Base-by-base conservation (phyloP, 2,888 invertebrate species). In the Agonopterix subpropinquella region DNA sequence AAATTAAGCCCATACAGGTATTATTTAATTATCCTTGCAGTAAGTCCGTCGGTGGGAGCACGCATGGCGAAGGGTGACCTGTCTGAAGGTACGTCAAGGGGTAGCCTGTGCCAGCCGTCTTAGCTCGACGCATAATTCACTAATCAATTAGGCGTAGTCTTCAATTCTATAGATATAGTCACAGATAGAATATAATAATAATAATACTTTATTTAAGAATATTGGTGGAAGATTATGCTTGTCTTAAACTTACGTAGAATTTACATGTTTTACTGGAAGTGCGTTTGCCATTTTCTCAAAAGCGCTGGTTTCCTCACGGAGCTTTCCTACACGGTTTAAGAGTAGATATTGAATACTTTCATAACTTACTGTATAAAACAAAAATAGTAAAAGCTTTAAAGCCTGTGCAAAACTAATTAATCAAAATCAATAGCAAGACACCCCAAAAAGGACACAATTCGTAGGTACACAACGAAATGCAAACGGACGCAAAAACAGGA, bases 401-500 rank as follows among this genome's bases (percentile, higher is more conserved):
- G 28, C 5, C 39, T 39, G n/a, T 39, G 8, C n/a, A 39, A 39
- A 39, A 39, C n/a, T 39, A 54, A 82, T 81, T 80, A 80, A 75
- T 76, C 74, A 74, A 73, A 74, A 67, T 70, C 70, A 71, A 75
- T 69, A 67, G 62, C 44, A 11, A 10, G 11, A 54, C 61, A 61
- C 57, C 59, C 61, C 69, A 70, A 76, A 73, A 72, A 70, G 65
- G 58, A 64, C 61, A 53, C 63, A 74, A 68, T 70, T 64, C 59
- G 68, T 73, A 73, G 70, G 71, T 69, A 70, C 64, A 66, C 65
- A 67, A 65, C 67, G 62, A 65, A 68, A 76, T 62, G 73, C 77
- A 80, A 84, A 80, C 80, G 77, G 72, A 76, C 76, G 72, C 78
- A 80, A 82, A 83, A 84, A 84, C 81, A 80, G 80, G 76, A 81